Conservation (phyloP, 2,888 invertebrate genomes). For the Cataglyphis altisquamis region DNA sequence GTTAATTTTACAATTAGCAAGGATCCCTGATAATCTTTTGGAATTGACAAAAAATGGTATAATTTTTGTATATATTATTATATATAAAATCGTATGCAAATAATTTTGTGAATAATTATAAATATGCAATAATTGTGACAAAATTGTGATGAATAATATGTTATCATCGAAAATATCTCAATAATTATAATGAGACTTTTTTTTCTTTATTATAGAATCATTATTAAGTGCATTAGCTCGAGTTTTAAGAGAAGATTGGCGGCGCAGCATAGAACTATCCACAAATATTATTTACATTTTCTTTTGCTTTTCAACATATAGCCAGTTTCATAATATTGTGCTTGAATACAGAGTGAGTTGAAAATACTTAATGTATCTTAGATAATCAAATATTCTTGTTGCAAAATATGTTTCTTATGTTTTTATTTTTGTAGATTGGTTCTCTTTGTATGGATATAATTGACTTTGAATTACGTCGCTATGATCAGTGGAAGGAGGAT, state of each 20-base stretch:
- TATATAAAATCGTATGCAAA: conserved; percentile 19
- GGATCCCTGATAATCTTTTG: conserved; percentile 97
- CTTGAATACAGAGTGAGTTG: conserved; percentile 95
- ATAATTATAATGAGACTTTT: conserved; percentile 49
- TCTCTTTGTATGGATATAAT: conserved; percentile 98
- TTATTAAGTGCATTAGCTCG: conserved; percentile 97
- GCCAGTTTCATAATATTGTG: conserved; percentile 97
- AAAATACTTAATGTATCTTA: background rate
- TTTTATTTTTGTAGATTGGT: conserved; percentile 90
- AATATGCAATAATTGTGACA: background rate
- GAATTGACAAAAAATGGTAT: conserved; percentile 97
- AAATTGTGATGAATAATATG: background rate
- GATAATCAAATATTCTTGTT: background rate
- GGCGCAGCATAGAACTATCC: conserved; percentile 97
- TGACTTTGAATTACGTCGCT: conserved; percentile 97
- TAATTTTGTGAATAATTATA: background rate
- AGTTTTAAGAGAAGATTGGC: conserved; percentile 99
- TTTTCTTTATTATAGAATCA: conserved; percentile 90
- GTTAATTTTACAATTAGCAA: conserved; percentile 95
- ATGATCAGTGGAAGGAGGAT: conserved; percentile 96
- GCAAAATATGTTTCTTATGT: background rate
- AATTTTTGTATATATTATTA: conserved; percentile 68
- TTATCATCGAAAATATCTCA: background rate
- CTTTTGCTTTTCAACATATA: conserved; percentile 98
- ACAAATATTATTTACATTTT: conserved; percentile 99